phyloP scores from a whole-genome alignment of 2,113 vertebrate species.

The Vidua chalybeata region DNA sequence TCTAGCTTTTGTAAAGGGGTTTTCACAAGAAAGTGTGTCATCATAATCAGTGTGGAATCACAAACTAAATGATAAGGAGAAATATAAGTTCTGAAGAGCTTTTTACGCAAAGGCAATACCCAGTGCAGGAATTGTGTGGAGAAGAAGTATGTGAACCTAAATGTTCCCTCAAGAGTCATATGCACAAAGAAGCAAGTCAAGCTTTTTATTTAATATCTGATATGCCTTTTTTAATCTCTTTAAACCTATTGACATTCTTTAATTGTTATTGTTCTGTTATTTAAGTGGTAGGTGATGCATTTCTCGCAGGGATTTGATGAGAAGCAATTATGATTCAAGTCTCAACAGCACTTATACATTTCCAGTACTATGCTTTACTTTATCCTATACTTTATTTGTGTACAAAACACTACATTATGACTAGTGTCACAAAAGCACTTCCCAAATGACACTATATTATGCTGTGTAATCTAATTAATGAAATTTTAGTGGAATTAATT shows the following conservation, averaged over 20 bases:
- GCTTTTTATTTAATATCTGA: neutral
- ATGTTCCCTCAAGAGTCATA: neutral
- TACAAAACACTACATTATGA: neutral
- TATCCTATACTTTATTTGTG: neutral
- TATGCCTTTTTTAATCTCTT: neutral
- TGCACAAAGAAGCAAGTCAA: neutral
- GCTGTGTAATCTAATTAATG: neutral
- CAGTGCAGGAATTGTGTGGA: neutral
- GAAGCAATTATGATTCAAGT: neutral
- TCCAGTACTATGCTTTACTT: neutral
- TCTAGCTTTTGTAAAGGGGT: neutral
- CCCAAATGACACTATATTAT: neutral
- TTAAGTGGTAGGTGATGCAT: neutral
- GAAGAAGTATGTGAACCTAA: neutral
- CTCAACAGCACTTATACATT: neutral
- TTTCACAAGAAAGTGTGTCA: neutral
- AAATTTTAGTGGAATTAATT: slow-evolving; percentile 24
- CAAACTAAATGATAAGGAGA: neutral
- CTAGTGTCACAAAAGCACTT: neutral
- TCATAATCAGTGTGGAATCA: neutral
- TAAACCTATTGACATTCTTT: neutral
- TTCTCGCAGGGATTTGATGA: neutral
- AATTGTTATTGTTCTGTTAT: neutral
- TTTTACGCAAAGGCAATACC: neutral
- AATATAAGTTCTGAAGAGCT: neutral